phyloP scores from a whole-genome alignment of 1,140 invertebrate genomes.

The Seison nebaliae region DNA sequence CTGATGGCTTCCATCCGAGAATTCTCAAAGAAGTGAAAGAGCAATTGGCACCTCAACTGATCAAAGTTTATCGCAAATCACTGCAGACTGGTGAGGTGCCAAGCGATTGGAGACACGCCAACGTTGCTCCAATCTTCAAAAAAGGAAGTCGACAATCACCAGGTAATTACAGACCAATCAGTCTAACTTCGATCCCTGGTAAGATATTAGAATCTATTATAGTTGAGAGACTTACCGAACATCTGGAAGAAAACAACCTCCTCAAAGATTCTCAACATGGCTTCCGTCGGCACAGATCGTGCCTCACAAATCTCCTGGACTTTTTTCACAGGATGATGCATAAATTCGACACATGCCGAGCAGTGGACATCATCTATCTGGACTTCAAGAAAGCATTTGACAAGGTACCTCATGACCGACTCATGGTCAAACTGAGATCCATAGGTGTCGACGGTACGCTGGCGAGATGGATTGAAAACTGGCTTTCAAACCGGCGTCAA shows the following conservation, averaged over 20 bases:
- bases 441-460: slow-evolving; percentile 4
- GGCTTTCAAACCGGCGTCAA: neutral
- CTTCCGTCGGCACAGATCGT: neutral
- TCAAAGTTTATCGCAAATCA: too few species aligned
- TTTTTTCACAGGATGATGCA: neutral
- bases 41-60: too few species aligned
- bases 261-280: neutral
- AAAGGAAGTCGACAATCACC: neutral
- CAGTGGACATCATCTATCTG: slow-evolving; percentile 11
- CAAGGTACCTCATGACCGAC: slow-evolving; percentile 11
- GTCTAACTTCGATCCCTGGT: slow-evolving; percentile 1
- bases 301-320: neutral
- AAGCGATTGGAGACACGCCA: neutral
- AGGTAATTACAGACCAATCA: slow-evolving; percentile 1
- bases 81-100: neutral
- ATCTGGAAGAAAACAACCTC: neutral
- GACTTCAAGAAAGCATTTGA: slow-evolving; percentile 15
- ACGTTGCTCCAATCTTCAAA: slow-evolving; percentile 1
- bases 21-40: neutral
- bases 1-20: neutral
- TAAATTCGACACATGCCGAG: neutral
- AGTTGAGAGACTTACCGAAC: neutral
- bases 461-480: neutral
- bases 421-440: slow-evolving; percentile 11
- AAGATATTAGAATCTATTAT: slow-evolving; percentile 4